Conservation (phyloP, 2,888 invertebrate genomes). For the Chirona hameri region DNA sequence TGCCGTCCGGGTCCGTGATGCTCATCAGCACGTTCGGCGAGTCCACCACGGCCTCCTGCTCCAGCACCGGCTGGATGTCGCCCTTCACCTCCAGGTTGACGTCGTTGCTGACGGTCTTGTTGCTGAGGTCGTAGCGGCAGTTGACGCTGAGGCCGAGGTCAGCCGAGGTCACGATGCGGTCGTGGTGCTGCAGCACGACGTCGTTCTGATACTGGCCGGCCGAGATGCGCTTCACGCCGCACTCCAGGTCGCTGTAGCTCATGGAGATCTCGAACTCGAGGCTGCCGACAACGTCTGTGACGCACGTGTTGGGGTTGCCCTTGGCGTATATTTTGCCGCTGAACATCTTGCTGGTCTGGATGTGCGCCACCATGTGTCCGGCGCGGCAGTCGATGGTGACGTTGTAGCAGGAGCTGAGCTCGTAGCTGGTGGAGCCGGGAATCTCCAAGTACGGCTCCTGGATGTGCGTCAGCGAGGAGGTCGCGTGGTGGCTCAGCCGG, state of each 20-base stretch:
- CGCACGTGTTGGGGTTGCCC: slow-evolving; percentile 87
- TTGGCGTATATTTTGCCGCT: slow-evolving; percentile 94
- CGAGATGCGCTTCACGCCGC: slow-evolving; percentile 85
- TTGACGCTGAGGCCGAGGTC: slow-evolving; percentile 89
- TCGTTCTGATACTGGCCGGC: slow-evolving; percentile 84
- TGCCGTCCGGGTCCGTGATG: slow-evolving; percentile 59
- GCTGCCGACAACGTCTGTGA: slow-evolving; percentile 79
- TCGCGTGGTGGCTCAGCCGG: slow-evolving; percentile 84
- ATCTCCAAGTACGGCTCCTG: slow-evolving; percentile 53
- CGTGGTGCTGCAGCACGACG: slow-evolving; percentile 86
- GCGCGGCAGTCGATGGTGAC: slow-evolving; percentile 83
- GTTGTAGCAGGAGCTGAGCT: slow-evolving; percentile 89
- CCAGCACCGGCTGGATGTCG: slow-evolving; percentile 78
- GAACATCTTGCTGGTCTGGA: slow-evolving; percentile 86
- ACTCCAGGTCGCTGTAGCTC: slow-evolving; percentile 88
- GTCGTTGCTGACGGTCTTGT: slow-evolving; percentile 89
- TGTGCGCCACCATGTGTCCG: slow-evolving; percentile 87
- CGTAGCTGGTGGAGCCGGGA: slow-evolving; percentile 86
- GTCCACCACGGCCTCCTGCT: slow-evolving; percentile 85
- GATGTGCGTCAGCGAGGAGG: slow-evolving; percentile 68
- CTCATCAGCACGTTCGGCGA: slow-evolving; percentile 90
- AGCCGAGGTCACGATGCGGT: slow-evolving; percentile 89
- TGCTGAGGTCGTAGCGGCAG: slow-evolving; percentile 89
- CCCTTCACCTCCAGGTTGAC: slow-evolving; percentile 71
- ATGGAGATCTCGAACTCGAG: slow-evolving; percentile 87